Conservation (phyloP, 2,113 vertebrate species). For the Elephantulus edwardii region DNA sequence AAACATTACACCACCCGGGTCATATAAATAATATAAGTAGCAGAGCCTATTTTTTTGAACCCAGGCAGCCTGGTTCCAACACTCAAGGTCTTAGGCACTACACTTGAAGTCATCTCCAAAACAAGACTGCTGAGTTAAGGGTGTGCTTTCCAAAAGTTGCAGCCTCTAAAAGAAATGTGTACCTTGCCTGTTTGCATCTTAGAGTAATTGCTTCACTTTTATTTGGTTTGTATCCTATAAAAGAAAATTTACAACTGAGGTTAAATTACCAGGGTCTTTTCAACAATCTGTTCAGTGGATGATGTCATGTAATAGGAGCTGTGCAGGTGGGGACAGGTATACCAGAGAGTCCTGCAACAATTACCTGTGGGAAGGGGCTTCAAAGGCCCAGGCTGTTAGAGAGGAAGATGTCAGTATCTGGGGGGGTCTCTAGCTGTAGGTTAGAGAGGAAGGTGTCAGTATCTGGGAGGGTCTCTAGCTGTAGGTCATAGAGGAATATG, state of each 20-base stretch:
- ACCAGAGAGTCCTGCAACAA: not conserved
- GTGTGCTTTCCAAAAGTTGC: not conserved
- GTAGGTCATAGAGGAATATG: fast-evolving
- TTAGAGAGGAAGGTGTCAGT: fast-evolving
- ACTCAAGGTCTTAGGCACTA: not conserved
- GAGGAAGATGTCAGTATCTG: fast-evolving
- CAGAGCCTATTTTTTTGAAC: not conserved
- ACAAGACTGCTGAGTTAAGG: not conserved
- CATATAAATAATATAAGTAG: not conserved
- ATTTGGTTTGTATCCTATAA: not conserved
- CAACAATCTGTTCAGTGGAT: not conserved
- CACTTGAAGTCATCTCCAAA: not conserved
- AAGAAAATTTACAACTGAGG: conserved; percentile 15
- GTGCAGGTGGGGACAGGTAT: no score
- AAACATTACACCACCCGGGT: not conserved
- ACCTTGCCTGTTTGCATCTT: not conserved
- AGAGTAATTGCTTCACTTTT: not conserved
- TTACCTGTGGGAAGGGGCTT: fast-evolving
- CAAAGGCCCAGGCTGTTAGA: not conserved
- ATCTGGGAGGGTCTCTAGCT: fast-evolving
- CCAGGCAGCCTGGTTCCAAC: not conserved
- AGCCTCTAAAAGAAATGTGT: not conserved
- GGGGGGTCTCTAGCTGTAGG: fast-evolving
- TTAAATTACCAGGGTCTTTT: not conserved
- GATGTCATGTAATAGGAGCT: not conserved